phyloP scores from a whole-genome alignment of 2,113 vertebrate species.

The Chamaea fasciata region DNA sequence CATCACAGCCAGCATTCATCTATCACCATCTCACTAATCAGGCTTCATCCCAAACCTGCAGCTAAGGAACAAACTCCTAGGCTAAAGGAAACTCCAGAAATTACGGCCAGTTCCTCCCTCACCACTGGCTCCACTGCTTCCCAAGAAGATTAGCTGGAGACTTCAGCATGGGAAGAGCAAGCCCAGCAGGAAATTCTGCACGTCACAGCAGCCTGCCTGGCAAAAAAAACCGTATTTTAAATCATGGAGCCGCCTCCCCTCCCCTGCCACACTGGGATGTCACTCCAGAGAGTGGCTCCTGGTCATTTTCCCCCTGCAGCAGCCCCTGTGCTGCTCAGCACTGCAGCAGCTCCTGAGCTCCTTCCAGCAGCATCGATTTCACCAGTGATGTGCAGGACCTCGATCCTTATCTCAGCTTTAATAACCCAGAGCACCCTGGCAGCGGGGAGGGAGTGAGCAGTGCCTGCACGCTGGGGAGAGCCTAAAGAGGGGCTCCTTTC shows the following conservation, averaged over 20 bases:
- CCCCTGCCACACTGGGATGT: neutral
- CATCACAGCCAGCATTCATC: neutral
- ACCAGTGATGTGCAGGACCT: neutral
- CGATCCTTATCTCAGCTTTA: neutral
- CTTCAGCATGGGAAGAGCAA: neutral
- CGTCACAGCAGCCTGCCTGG: neutral
- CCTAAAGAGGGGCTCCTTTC: neutral
- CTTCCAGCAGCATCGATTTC: slow-evolving; percentile 2
- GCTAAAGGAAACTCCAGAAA: neutral
- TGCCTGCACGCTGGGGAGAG: neutral
- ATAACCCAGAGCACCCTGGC: neutral
- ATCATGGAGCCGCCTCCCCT: no score
- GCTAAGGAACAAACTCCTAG: neutral
- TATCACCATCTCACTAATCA: neutral
- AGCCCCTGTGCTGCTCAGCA: neutral
- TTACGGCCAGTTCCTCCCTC: accelerated
- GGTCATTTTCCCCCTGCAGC: neutral
- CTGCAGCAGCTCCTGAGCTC: neutral
- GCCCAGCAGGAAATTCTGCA: neutral
- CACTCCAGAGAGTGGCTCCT: neutral
- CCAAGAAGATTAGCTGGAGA: neutral
- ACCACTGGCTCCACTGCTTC: neutral
- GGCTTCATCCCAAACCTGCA: neutral
- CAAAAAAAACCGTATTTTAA: neutral
- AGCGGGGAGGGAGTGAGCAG: accelerated